Percentiles rank a stretch among this genome's conserved stretches.
Conservation (phyloP, 64 coral and sea anemone genomes). For the Cladopsammia gracilis region DNA sequence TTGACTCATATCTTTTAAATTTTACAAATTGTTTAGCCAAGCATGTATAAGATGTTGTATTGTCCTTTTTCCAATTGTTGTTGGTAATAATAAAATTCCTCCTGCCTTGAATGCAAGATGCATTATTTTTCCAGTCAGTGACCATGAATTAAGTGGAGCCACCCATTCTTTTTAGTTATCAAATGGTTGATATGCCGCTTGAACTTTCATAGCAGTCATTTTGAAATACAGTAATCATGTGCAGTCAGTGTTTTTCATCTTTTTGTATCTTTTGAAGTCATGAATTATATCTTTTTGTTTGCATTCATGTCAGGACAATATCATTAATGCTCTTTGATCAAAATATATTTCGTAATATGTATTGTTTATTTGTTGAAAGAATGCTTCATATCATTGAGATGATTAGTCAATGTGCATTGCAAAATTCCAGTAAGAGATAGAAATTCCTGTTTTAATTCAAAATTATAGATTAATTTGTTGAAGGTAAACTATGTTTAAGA, state of each 20-base stretch:
- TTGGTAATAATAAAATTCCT: not conserved
- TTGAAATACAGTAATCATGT: too few species aligned
- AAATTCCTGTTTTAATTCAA: too few species aligned
- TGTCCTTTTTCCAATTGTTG: not conserved
- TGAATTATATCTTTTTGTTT: not conserved
- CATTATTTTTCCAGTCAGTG: too few species aligned
- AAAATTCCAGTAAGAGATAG: too few species aligned
- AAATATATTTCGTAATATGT: constrained; percentile 4
- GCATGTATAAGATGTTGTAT: not conserved
- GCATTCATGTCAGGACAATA: not conserved
- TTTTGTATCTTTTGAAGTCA: not conserved
- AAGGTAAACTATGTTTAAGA: not conserved
- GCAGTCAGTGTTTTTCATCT: too few species aligned
- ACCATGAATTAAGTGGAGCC: too few species aligned
- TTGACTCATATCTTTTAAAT: not conserved
- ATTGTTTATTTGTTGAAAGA: not conserved
- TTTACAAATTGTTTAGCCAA: not conserved
- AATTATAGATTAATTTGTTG: not conserved
- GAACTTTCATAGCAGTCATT: too few species aligned
- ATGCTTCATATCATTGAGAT: not conserved
- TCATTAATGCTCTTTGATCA: not conserved
- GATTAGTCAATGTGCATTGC: too few species aligned
- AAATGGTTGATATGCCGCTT: too few species aligned
- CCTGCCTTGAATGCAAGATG: too few species aligned
- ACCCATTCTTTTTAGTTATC: too few species aligned